phyloP scores from a whole-genome alignment of 2,888 invertebrate species.

The Physocephala rufipes region DNA sequence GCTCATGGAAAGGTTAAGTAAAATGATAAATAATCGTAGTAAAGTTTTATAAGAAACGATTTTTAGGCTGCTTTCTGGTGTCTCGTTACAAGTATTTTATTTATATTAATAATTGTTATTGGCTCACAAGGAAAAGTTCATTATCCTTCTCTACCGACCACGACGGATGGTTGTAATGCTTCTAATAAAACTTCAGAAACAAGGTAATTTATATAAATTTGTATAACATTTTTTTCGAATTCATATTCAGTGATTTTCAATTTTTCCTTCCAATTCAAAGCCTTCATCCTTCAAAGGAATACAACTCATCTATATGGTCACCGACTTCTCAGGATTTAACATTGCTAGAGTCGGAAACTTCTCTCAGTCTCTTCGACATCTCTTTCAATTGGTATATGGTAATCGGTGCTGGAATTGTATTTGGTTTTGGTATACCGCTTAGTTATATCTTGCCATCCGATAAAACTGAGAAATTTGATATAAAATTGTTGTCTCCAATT shows the following conservation, averaged over 20 bases:
- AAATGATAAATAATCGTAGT: background rate
- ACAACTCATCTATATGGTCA: too few relatives aligned
- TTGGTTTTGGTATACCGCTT: conserved; percentile 67
- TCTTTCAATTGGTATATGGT: conserved; percentile 72
- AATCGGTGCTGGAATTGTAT: conserved; percentile 67
- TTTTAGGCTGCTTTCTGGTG: conserved; percentile 55
- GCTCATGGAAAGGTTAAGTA: conserved; percentile 65
- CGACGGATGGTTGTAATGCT: conserved; percentile 52
- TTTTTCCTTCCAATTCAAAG: too few relatives aligned
- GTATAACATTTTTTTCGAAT: background rate
- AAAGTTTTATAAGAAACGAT: background rate
- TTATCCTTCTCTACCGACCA: conserved; percentile 50
- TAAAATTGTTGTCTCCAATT: conserved; percentile 54
- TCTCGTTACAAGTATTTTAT: conserved; percentile 51
- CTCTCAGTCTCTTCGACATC: conserved; percentile 67
- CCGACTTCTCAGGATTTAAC: too few relatives aligned
- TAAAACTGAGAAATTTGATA: conserved; percentile 50
- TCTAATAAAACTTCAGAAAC: conserved; percentile 45
- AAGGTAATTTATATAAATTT: conserved; percentile 32
- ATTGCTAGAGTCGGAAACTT: conserved; percentile 19
- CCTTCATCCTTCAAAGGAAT: too few relatives aligned
- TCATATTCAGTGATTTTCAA: too few relatives aligned
- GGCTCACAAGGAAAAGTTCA: conserved; percentile 55
- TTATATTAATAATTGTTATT: conserved; percentile 52
- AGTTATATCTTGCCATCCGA: conserved; percentile 66